Conservation (phyloP, 1,140 invertebrate species). For the Zaprionus vittiger region DNA sequence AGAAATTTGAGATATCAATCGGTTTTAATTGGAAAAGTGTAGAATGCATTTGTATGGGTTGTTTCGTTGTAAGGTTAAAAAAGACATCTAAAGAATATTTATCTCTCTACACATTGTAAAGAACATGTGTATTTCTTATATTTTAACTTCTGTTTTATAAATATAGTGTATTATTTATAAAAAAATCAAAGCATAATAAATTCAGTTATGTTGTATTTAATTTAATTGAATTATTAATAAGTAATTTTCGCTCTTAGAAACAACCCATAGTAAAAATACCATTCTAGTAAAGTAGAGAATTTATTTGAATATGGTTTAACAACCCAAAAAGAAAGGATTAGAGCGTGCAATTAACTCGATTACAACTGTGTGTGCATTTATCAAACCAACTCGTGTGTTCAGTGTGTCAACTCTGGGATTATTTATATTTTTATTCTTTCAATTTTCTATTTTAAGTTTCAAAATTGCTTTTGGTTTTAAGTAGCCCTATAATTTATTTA, state of each 20-base stretch:
- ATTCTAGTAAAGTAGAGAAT: slow-evolving; percentile 13
- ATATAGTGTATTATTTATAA: no score
- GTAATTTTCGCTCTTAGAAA: slow-evolving; percentile 5
- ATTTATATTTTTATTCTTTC: slow-evolving; percentile 39
- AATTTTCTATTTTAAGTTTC: slow-evolving; percentile 28
- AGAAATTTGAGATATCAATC: slow-evolving; percentile 38
- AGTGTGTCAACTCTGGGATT: slow-evolving; percentile 47
- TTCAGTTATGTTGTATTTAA: background rate
- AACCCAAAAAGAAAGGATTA: slow-evolving; percentile 58
- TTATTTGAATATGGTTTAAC: slow-evolving; percentile 12
- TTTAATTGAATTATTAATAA: background rate
- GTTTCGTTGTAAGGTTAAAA: slow-evolving; percentile 5
- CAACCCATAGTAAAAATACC: slow-evolving; percentile 36
- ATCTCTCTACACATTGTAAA: background rate
- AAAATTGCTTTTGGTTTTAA: slow-evolving; percentile 33
- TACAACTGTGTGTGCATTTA: slow-evolving; percentile 78
- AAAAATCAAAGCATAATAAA: background rate
- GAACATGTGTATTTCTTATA: no score
- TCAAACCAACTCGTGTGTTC: slow-evolving; percentile 72
- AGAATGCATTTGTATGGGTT: slow-evolving; percentile 20
- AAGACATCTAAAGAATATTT: background rate
- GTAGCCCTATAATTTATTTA: slow-evolving; percentile 54
- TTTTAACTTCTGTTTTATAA: no score
- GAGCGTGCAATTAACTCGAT: slow-evolving; percentile 78
- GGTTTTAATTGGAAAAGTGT: slow-evolving; percentile 12